Conservation (phyloP, 2,113 vertebrate species). For the Pachypanchax playfairii region DNA sequence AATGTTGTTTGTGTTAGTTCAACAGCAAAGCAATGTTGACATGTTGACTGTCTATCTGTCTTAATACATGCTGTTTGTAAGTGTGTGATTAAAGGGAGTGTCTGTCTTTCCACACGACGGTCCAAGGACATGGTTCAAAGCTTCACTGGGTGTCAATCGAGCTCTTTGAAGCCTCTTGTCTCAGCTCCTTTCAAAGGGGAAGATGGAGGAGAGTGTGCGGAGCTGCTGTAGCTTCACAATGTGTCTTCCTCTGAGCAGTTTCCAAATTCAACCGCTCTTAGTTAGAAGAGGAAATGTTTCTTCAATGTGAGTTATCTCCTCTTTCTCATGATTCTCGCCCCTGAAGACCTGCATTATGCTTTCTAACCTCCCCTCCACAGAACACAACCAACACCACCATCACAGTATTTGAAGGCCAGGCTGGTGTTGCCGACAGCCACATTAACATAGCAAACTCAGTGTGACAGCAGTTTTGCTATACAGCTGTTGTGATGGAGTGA, state of each 20-base stretch:
- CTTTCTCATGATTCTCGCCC: not conserved
- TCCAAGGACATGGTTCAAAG: slow-evolving; percentile 72
- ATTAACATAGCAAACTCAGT: slow-evolving; percentile 70
- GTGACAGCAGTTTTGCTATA: slow-evolving; percentile 74
- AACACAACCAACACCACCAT: slow-evolving; percentile 43
- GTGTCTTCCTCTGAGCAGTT: slow-evolving; percentile 11
- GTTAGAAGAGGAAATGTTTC: slow-evolving; percentile 31
- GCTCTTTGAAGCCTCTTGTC: slow-evolving; percentile 68
- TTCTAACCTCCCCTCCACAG: slow-evolving; percentile 28
- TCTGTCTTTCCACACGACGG: slow-evolving; percentile 48
- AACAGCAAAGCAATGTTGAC: slow-evolving; percentile 19
- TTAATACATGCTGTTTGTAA: slow-evolving; percentile 47
- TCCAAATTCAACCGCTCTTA: slow-evolving; percentile 21
- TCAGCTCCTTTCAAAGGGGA: slow-evolving; percentile 40
- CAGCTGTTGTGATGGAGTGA: slow-evolving; percentile 67
- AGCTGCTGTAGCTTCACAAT: slow-evolving; percentile 16
- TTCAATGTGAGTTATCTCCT: slow-evolving; percentile 28
- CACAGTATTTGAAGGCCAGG: slow-evolving; percentile 41
- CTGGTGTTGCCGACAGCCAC: slow-evolving; percentile 55
- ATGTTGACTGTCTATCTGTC: slow-evolving; percentile 44
- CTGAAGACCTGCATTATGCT: slow-evolving; percentile 20
- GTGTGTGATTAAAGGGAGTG: slow-evolving; percentile 50
- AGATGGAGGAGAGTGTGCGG: slow-evolving; percentile 29
- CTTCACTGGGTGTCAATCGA: slow-evolving; percentile 52
- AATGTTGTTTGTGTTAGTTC: slow-evolving; percentile 7